These are phyloP conservation scores for Nematolebias whitei DNA, from an alignment of 2,113 vertebrate genomes.

Conservation along the genomic window DNA sequence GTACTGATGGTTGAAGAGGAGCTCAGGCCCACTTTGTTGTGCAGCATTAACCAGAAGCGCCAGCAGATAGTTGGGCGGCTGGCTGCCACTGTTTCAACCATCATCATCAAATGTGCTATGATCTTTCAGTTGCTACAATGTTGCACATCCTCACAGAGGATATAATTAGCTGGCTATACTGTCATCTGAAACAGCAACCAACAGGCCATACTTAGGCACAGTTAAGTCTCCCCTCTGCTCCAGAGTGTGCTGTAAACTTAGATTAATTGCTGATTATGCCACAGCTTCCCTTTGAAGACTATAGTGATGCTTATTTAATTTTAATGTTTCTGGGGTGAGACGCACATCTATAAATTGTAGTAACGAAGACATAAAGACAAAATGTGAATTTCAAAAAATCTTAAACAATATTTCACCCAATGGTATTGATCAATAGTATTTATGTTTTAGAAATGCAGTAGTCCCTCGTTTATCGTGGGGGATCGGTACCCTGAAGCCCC, in stretches of 20 bases:
- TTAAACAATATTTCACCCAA: neutral
- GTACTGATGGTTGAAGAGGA: conserved; percentile 45
- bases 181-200: conserved; percentile 44
- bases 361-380: conserved; percentile 28
- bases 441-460: no score
- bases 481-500: no score
- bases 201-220: conserved; percentile 15
- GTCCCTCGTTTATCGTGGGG: no score
- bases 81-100: conserved; percentile 38
- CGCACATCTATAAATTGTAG: conserved; percentile 25
- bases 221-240: conserved; percentile 20
- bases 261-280: conserved; percentile 50
- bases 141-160: conserved; percentile 58
- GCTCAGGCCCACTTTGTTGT: conserved; percentile 55
- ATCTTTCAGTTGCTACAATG: conserved; percentile 65
- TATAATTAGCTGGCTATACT: conserved; percentile 66
- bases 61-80: conserved; percentile 10
- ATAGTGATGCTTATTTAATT: conserved; percentile 62
- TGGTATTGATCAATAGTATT: neutral
- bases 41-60: conserved; percentile 37
- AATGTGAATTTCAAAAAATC: conserved; percentile 4
- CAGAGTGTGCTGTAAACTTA: conserved; percentile 40
- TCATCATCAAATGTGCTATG: conserved; percentile 66
- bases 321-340: conserved; percentile 54
- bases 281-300: conserved; percentile 53